Conservation (phyloP, 2,113 vertebrate genomes). For the Calcarius ornatus region DNA sequence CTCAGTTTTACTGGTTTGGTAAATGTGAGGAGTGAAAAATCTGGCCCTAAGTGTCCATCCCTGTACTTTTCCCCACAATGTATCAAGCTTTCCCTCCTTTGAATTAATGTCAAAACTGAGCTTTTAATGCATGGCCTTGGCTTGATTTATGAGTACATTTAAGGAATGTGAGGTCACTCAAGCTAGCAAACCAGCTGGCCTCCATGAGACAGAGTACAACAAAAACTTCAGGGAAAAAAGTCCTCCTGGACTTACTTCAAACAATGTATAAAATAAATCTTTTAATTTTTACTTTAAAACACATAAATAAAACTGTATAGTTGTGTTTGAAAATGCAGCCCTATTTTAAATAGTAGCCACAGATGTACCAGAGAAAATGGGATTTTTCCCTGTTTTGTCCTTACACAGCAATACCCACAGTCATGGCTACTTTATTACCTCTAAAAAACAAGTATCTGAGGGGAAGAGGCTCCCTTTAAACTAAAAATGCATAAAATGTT, state of each 20-base stretch:
- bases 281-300: background rate
- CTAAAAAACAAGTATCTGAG: background rate
- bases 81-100: background rate
- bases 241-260: conserved; percentile 22
- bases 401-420: background rate
- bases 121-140: conserved; percentile 57
- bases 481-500: background rate
- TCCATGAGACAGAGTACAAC: conserved; percentile 55
- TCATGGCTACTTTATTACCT: background rate
- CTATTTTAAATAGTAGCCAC: background rate
- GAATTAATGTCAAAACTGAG: conserved; percentile 9
- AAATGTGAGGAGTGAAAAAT: background rate
- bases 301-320: background rate
- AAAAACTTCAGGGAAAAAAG: conserved; percentile 28
- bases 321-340: background rate
- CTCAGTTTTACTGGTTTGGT: background rate
- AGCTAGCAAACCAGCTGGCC: conserved; percentile 68
- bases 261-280: conserved; percentile 12
- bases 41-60: background rate
- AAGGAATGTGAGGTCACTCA: conserved; percentile 73
- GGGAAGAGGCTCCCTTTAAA: background rate
- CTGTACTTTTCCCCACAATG: background rate
- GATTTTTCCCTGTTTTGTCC: background rate
- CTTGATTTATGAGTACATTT: conserved; percentile 72
- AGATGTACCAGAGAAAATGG: background rate